These are phyloP conservation scores for Coleophora flavipennella DNA, from an alignment of 2,888 invertebrate genomes.

Conservation along the genomic window DNA sequence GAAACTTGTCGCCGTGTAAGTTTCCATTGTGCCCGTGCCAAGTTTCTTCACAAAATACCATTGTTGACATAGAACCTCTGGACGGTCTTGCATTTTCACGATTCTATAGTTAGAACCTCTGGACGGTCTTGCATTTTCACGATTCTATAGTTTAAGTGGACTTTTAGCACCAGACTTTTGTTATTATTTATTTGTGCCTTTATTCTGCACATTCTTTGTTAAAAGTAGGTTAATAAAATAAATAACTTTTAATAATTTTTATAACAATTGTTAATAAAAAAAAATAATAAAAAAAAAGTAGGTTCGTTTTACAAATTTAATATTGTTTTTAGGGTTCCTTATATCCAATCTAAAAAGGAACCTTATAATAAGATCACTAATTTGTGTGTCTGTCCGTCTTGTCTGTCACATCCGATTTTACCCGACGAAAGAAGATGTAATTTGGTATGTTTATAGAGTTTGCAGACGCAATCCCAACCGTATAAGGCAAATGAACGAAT, in stretches of 20 bases:
- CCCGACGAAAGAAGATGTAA: too few species aligned
- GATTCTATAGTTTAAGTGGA: neutral
- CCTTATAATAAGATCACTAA: too few species aligned
- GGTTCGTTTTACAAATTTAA: too few species aligned
- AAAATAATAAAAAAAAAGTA: neutral
- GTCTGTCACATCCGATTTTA: too few species aligned
- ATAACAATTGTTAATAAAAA: neutral
- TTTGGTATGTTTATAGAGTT: too few species aligned
- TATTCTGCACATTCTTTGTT: neutral
- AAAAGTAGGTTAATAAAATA: neutral
- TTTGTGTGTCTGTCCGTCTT: too few species aligned
- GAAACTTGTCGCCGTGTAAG: too few species aligned
- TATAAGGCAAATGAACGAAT: too few species aligned
- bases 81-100: neutral
- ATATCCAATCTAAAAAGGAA: too few species aligned
- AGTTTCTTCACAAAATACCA: constrained; percentile 7
- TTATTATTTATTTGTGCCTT: neutral
- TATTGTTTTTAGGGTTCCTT: too few species aligned
- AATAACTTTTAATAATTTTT: neutral
- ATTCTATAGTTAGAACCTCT: constrained; percentile 2
- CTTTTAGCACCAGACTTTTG: too few species aligned
- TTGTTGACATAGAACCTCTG: constrained; percentile 11
- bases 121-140: neutral
- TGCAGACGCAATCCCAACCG: too few species aligned
- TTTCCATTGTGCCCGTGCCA: constrained; percentile 17